phyloP scores from a whole-genome alignment of 2,797 vertebrate species.

The Myotis findleyi region DNA sequence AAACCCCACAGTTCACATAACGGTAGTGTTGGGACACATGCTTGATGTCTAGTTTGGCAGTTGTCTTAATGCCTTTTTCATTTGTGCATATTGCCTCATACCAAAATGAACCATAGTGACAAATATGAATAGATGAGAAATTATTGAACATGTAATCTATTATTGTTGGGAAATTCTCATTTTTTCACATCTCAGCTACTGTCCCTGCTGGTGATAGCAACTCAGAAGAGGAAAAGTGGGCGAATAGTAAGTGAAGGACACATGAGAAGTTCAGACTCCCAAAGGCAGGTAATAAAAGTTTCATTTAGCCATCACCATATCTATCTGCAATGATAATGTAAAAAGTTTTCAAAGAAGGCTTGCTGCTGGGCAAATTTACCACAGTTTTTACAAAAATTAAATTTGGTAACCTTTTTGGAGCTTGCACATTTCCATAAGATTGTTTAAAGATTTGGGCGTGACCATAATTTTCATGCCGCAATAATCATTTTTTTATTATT shows the following conservation, averaged over 20 bases:
- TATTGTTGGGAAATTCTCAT: neutral
- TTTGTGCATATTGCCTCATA: constrained; percentile 13
- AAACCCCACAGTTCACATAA: neutral
- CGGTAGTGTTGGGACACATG: neutral
- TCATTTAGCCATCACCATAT: neutral
- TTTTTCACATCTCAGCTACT: neutral
- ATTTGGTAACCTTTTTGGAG: constrained; percentile 17
- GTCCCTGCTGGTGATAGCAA: neutral
- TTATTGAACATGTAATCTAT: neutral
- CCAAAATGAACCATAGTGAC: neutral
- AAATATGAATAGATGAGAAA: neutral
- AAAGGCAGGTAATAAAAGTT: neutral
- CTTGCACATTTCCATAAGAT: constrained; percentile 1
- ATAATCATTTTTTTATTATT: neutral
- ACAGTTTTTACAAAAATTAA: constrained; percentile 28
- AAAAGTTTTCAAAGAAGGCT: neutral
- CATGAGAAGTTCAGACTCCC: neutral
- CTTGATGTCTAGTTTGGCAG: neutral
- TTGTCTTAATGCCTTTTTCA: constrained; percentile 15
- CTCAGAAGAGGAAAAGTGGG: neutral
- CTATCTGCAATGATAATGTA: neutral
- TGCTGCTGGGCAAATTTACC: neutral
- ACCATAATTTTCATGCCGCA: neutral
- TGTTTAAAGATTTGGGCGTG: neutral
- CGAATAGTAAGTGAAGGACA: neutral